phyloP scores from a whole-genome alignment of 2,113 vertebrate species.

The Nicator chloris region DNA sequence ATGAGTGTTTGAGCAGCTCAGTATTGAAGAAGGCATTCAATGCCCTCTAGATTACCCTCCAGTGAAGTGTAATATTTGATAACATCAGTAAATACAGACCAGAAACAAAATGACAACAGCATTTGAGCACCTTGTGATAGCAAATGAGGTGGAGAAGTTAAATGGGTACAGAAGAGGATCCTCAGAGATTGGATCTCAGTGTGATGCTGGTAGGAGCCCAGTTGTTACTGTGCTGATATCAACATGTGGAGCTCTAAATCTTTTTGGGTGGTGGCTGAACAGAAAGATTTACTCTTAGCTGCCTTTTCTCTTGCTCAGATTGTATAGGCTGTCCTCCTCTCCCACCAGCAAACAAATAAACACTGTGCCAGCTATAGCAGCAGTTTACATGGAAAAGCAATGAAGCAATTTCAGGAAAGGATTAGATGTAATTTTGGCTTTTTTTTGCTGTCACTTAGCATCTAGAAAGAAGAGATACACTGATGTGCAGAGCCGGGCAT shows the following conservation, averaged over 20 bases:
- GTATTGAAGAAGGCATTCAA: slow-evolving; percentile 19
- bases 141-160: slow-evolving; percentile 16
- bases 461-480: not conserved
- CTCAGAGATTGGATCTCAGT: slow-evolving; percentile 45
- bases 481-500: not conserved
- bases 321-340: not conserved
- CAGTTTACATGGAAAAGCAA: slow-evolving; percentile 44
- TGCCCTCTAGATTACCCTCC: slow-evolving; percentile 9
- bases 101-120: slow-evolving; percentile 17
- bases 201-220: not conserved
- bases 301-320: not conserved
- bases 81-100: slow-evolving; percentile 46
- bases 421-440: slow-evolving; percentile 27
- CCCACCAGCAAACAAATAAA: slow-evolving; percentile 40
- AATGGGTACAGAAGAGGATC: slow-evolving; percentile 30
- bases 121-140: slow-evolving; percentile 2
- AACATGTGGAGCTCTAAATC: slow-evolving; percentile 40
- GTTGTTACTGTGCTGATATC: not conserved
- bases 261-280: not conserved
- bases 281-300: not conserved
- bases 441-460: slow-evolving; percentile 43
- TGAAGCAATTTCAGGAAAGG: slow-evolving; percentile 38
- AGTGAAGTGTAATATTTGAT: slow-evolving; percentile 33
- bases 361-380: not conserved
- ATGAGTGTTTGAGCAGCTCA: slow-evolving; percentile 52